Percentiles rank a stretch among this genome's conserved stretches.
phyloP scores from a whole-genome alignment of 2,888 invertebrate genomes.

The Adelognathus sp. region DNA sequence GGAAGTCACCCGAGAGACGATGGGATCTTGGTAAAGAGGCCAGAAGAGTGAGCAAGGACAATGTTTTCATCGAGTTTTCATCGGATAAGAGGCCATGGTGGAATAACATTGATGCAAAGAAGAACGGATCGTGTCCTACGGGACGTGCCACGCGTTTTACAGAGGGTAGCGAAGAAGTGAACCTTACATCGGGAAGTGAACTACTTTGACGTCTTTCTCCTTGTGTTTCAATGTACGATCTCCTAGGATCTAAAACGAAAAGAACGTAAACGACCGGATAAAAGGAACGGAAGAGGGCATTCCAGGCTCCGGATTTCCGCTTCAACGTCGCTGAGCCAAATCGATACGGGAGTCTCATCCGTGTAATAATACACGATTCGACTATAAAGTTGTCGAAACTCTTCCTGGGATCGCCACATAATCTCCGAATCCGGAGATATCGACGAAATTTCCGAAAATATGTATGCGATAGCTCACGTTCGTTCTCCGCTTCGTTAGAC shows the following conservation, averaged over 20 bases:
- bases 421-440: background rate
- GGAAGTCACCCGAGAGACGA: background rate
- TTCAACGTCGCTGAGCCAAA: background rate
- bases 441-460: background rate
- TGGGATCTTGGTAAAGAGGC: background rate
- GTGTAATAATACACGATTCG: no score
- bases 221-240: background rate
- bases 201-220: constrained; percentile 4
- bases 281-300: constrained; percentile 1
- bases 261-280: background rate
- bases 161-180: constrained; percentile 22
- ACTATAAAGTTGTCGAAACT: constrained; percentile 10
- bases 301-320: constrained; percentile 27
- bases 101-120: constrained; percentile 58
- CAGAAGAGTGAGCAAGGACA: constrained; percentile 16
- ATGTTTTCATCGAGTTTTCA: constrained; percentile 60
- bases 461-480: background rate
- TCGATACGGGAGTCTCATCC: constrained; percentile 42
- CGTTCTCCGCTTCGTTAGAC: no score
- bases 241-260: constrained; percentile 29
- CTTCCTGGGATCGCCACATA: constrained; percentile 1
- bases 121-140: constrained; percentile 54
- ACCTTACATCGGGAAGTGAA: constrained; percentile 57
- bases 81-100: constrained; percentile 50
- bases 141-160: constrained; percentile 15